Evolutionary conservation across 2,888 invertebrate genomes (phyloP).

Genomic region (Zygaena filipendulae): DNA sequence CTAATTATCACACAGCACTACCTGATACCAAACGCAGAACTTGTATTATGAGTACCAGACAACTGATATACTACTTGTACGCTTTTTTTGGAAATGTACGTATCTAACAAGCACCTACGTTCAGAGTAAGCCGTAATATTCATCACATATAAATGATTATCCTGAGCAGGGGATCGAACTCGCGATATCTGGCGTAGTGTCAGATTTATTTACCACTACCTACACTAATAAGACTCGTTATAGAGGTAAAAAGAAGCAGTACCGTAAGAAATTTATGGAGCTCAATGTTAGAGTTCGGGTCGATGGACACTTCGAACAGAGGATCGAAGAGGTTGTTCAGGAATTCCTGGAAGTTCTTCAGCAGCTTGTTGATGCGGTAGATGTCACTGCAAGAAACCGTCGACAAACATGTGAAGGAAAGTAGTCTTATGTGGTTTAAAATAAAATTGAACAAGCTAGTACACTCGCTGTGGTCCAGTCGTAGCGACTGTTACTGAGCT

Average conservation of each 20-base stretch:
- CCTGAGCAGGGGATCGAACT: too few species aligned
- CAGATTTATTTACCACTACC: too few species aligned
- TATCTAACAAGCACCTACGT: too few species aligned
- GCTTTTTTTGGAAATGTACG: too few species aligned
- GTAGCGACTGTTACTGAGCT: too few species aligned
- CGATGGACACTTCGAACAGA: slow-evolving; percentile 91
- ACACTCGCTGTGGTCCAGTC: too few species aligned
- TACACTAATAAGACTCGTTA: background rate
- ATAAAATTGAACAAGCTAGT: background rate
- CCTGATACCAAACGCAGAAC: too few species aligned
- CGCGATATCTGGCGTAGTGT: too few species aligned
- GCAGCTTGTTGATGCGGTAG: slow-evolving; percentile 85
- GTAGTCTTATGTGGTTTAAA: background rate
- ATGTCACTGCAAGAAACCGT: slow-evolving; percentile 77
- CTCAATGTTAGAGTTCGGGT: slow-evolving; percentile 88
- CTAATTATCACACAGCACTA: background rate
- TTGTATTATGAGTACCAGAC: too few species aligned
- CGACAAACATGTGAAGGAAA: background rate
- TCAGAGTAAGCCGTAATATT: too few species aligned
- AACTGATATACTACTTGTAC: too few species aligned
- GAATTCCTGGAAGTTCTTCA: slow-evolving; percentile 92
- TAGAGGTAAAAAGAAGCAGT: slow-evolving; percentile 3
- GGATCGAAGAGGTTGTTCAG: slow-evolving; percentile 93
- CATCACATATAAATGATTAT: too few species aligned
- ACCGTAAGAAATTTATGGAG: slow-evolving; percentile 77